phyloP scores from a whole-genome alignment of 2,797 vertebrate species.

The Ptychadena robeensis region DNA sequence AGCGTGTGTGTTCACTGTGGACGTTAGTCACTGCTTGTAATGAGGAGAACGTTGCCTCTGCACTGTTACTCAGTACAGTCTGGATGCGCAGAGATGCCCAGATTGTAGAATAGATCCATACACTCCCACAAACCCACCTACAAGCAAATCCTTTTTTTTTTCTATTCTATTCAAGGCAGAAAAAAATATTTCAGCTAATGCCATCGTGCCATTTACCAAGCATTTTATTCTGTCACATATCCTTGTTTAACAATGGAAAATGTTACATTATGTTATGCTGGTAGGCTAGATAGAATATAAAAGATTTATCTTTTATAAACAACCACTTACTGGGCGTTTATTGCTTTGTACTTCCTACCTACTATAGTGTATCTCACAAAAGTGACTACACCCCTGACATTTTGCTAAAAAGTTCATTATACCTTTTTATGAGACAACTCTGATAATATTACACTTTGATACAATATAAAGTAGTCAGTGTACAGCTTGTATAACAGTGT shows the following conservation, averaged over 20 bases:
- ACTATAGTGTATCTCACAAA: neutral
- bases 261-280: no score
- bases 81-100: conserved; percentile 40
- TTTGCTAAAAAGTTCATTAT: no score
- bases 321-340: no score
- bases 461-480: no score
- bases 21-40: conserved; percentile 37
- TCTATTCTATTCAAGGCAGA: neutral
- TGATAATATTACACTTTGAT: no score
- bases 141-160: neutral
- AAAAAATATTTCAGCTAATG: neutral
- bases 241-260: neutral
- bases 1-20: conserved; percentile 32
- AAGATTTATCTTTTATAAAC: no score
- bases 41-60: conserved; percentile 38
- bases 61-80: conserved; percentile 44
- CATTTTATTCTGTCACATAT: neutral
- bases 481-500: no score
- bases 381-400: no score
- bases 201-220: neutral
- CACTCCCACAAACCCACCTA: conserved; percentile 42
- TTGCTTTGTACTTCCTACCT: no score
- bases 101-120: conserved; percentile 35
- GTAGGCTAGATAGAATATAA: neutral
- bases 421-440: no score